Evolutionary conservation across 2,797 vertebrate genomes (phyloP).

Genomic region (Tadarida brasiliensis): DNA sequence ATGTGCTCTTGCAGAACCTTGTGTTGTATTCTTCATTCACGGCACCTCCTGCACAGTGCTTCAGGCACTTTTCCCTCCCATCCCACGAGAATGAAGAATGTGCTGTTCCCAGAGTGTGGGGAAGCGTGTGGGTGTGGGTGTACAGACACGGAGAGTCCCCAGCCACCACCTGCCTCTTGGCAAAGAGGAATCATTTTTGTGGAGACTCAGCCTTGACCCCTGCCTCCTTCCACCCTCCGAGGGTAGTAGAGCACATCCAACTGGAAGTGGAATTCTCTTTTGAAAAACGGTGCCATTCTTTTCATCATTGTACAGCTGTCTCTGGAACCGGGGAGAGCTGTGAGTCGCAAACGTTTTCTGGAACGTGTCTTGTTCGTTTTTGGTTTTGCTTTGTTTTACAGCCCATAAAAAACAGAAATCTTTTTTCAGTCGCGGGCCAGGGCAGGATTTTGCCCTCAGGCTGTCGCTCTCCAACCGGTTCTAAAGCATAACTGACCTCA

Average conservation of each 20-base stretch:
- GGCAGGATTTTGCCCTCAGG: background rate
- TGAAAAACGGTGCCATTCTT: background rate
- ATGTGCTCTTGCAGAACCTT: background rate
- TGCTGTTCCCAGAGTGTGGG: background rate
- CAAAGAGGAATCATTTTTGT: background rate
- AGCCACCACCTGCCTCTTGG: background rate
- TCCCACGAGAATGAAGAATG: background rate
- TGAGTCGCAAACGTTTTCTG: background rate
- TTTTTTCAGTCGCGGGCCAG: background rate
- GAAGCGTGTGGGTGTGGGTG: background rate
- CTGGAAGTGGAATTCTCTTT: background rate
- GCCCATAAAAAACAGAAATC: conserved; percentile 21
- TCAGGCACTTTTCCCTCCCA: background rate
- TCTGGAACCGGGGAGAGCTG: background rate
- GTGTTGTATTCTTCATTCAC: background rate
- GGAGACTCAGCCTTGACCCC: background rate
- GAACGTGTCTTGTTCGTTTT: background rate
- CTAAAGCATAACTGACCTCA: background rate
- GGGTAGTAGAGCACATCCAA: background rate
- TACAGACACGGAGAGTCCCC: background rate
- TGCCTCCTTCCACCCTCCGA: background rate
- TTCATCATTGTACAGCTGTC: background rate
- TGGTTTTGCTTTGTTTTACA: background rate
- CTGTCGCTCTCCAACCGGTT: background rate
- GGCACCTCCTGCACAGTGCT: background rate